A percentile compares a stretch with the other conserved stretches of the same genome.
Evolutionary conservation across 1,140 invertebrate genomes (phyloP).

Genomic region (Portunus trituberculatus): DNA sequence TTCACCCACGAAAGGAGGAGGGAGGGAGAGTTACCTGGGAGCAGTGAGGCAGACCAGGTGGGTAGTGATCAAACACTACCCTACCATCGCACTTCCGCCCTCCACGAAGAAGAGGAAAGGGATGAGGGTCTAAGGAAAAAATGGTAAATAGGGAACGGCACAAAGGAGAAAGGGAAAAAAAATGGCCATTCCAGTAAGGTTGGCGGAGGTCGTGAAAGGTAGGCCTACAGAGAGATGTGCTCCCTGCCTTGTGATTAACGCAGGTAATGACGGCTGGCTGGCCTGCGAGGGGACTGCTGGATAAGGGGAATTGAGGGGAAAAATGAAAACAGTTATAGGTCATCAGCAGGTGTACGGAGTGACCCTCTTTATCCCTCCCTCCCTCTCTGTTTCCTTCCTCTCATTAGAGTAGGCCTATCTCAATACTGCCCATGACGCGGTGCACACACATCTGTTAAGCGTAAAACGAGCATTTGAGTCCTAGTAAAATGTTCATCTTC

Average conservation of each 20-base stretch:
- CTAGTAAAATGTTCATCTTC: too few species aligned
- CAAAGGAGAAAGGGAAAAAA: background rate
- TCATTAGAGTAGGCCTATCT: background rate
- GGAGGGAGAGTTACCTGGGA: background rate
- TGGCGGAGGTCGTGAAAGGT: background rate
- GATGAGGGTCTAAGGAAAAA: background rate
- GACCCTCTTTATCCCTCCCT: background rate
- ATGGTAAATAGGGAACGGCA: background rate
- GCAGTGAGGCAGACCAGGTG: background rate
- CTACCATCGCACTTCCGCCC: background rate
- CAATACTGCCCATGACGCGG: background rate
- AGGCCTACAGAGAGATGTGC: background rate
- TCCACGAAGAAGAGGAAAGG: background rate
- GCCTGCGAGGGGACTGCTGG: background rate
- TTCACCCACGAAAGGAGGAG: background rate
- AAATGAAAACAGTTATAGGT: background rate
- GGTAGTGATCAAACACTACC: background rate
- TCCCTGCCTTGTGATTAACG: constrained; percentile 1
- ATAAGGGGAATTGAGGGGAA: background rate
- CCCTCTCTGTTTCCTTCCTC: too few species aligned
- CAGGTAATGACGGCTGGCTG: background rate
- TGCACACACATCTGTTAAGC: too few species aligned
- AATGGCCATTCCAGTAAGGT: background rate
- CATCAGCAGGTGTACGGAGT: background rate
- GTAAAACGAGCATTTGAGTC: too few species aligned